Conservation (phyloP, 1,140 invertebrate genomes). For the Zaprionus africanus region DNA sequence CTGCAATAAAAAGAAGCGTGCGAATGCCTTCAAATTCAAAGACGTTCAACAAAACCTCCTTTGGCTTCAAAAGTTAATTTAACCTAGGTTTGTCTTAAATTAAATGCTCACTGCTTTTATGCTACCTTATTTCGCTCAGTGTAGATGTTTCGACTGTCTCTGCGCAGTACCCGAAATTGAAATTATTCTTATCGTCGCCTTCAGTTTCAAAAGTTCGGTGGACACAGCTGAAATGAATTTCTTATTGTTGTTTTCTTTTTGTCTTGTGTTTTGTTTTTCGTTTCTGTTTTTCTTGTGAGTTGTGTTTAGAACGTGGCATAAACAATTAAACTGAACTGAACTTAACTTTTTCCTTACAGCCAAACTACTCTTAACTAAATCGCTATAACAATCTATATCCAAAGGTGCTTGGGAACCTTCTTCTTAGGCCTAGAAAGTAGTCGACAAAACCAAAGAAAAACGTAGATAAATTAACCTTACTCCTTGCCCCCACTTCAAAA, state of each 20-base stretch:
- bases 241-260: slow-evolving; percentile 47
- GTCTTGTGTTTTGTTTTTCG: slow-evolving; percentile 11
- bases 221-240: slow-evolving; percentile 76
- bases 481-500: slow-evolving; percentile 1
- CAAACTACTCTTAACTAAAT: slow-evolving; percentile 55
- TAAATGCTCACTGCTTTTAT: too few species aligned
- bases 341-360: slow-evolving; percentile 71
- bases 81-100: not conserved
- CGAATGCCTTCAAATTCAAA: not conserved
- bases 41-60: not conserved
- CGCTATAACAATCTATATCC: slow-evolving; percentile 42
- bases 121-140: slow-evolving; percentile 21
- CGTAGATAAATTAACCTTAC: slow-evolving; percentile 55
- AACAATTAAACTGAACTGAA: slow-evolving; percentile 56
- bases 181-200: slow-evolving; percentile 37
- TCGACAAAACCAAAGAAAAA: slow-evolving; percentile 35
- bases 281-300: slow-evolving; percentile 38
- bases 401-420: slow-evolving; percentile 62
- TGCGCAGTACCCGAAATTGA: slow-evolving; percentile 8
- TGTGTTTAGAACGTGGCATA: slow-evolving; percentile 60
- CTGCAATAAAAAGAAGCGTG: slow-evolving; percentile 20
- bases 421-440: slow-evolving; percentile 31
- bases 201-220: slow-evolving; percentile 55
- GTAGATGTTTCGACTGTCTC: slow-evolving; percentile 9
- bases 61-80: not conserved